Evolutionary conservation across 2,113 vertebrate species (phyloP), one percentile per base, ranked within the genome.

Genomic region (Oryzias celebensis): DNA sequence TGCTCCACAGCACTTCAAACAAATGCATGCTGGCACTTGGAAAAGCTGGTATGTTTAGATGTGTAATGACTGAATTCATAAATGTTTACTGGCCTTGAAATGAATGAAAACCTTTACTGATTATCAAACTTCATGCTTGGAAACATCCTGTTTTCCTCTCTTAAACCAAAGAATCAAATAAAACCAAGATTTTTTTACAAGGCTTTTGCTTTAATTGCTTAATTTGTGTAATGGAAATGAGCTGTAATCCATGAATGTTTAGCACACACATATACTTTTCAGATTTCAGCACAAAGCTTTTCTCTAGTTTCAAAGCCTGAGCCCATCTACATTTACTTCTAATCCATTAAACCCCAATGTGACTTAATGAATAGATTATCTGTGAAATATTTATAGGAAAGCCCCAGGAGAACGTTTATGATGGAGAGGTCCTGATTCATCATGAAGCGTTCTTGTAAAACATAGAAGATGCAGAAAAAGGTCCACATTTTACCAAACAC

Each of bases 51-150:
- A 61, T 60, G 5, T 2, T 58, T 50, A 0, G 22, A 36, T 44
- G 28, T 54, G 50, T 41, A 6, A 58, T 65, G 18, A 28, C 47
- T 60, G 52, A 26, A 54, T 48, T 62, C 65, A 54, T 71, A 7
- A 23, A 24, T 23, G n/a, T 49, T 65, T 54, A n/a, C n/a, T 2
- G 52, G 14, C 57, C 23, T 51, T 42, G 55, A 20, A 41, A 61
- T 43, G 41, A 26, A 73, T 63, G 42, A 13, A n/a, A 43, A 52
- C 5, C 26, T 50, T 48, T 15, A 10, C 53, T 49, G 26, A 78
- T 60, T 20, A n/a, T 55, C 58, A 62, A 68, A 53, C 20, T 20
- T 49, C 28, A 24, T 18, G 23, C 41, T 47, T 63, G 49, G 58
- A 24, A 44, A 12, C 43, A 14, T 59, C 44, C 47, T 31, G 16